Evolutionary conservation across 2,797 vertebrate species (phyloP).

Genomic region (Pangasius mekongensis): DNA sequence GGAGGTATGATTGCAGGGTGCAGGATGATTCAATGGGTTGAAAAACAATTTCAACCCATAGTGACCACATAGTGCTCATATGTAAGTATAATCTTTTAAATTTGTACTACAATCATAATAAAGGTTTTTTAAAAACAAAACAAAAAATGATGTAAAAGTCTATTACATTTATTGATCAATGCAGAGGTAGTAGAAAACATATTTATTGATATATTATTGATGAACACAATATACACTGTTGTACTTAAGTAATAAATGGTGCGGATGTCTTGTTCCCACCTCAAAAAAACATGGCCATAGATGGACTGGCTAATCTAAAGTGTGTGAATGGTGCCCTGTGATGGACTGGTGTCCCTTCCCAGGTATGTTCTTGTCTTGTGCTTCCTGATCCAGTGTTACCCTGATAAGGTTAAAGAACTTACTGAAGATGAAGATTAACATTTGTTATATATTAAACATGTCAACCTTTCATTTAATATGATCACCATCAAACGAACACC

Average conservation of each 20-base stretch:
- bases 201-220: neutral
- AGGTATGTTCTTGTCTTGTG: neutral
- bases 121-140: neutral
- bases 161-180: neutral
- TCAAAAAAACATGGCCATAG: neutral
- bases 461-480: neutral
- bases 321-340: neutral
- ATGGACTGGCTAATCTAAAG: neutral
- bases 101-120: neutral
- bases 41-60: slow-evolving; percentile 66
- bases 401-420: neutral
- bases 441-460: neutral
- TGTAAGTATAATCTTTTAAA: neutral
- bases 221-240: neutral
- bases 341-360: neutral
- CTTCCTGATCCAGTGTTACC: neutral
- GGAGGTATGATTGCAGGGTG: slow-evolving; percentile 72
- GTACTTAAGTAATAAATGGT: neutral
- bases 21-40: slow-evolving; percentile 81
- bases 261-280: neutral
- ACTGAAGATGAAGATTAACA: neutral
- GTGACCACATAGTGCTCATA: neutral
- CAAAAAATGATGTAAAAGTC: neutral
- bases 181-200: neutral
- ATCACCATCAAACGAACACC: neutral